Conservation (phyloP, 2,888 invertebrate genomes). For the Arenicola marina region DNA sequence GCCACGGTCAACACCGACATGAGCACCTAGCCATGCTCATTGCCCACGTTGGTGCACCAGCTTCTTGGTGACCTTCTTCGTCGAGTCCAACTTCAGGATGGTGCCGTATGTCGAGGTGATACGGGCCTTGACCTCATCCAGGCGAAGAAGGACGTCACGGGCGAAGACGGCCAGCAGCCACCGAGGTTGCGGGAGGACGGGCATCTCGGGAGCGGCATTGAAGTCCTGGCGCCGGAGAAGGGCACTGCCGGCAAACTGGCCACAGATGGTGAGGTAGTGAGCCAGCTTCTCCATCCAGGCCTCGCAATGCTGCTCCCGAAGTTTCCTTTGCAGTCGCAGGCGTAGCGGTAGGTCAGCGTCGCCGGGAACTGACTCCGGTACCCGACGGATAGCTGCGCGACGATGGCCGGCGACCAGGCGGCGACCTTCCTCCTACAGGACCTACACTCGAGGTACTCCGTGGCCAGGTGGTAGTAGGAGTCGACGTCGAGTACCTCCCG, state of each 20-base stretch:
- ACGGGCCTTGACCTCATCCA: constrained; percentile 33
- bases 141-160: constrained; percentile 28
- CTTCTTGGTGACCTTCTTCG: constrained; percentile 32
- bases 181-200: constrained; percentile 23
- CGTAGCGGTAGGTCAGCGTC: constrained; percentile 28
- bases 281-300: constrained; percentile 16
- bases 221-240: too few relatives aligned
- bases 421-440: too few relatives aligned
- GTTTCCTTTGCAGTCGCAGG: constrained; percentile 33
- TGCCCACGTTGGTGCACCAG: constrained; percentile 40
- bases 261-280: constrained; percentile 23
- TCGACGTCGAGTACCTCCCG: constrained; percentile 36
- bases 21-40: constrained; percentile 36
- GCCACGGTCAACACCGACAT: constrained; percentile 33
- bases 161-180: constrained; percentile 35
- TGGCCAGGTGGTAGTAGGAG: constrained; percentile 29
- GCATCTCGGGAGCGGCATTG: constrained; percentile 23
- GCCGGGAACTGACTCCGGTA: constrained; percentile 29
- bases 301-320: constrained; percentile 34
- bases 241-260: background rate
- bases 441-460: constrained; percentile 32
- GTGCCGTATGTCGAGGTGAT: constrained; percentile 36
- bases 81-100: constrained; percentile 39
- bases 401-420: too few relatives aligned
- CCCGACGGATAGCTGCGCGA: constrained; percentile 31